phyloP scores from a whole-genome alignment of 2,113 vertebrate species.

The Aptenodytes forsteri region DNA sequence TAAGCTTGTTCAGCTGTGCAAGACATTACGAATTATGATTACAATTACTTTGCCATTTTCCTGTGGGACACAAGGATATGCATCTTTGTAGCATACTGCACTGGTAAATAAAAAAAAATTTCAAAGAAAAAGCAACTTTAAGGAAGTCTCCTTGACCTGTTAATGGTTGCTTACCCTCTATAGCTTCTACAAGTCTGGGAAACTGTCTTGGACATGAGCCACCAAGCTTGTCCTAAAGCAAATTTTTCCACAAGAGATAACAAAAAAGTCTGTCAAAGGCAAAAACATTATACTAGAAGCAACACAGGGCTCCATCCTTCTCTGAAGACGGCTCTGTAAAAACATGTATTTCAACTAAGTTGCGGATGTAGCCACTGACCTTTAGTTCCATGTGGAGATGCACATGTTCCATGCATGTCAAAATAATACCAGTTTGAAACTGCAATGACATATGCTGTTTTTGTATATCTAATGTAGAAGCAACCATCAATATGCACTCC shows the following conservation, averaged over 20 bases:
- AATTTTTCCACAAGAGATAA: not conserved
- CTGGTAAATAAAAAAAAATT: not conserved
- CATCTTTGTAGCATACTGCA: not conserved
- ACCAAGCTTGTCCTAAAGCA: not conserved
- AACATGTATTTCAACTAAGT: not conserved
- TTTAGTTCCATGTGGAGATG: not conserved
- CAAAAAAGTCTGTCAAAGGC: not conserved
- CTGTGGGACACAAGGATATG: rapidly evolving
- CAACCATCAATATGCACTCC: not conserved
- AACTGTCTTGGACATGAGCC: not conserved
- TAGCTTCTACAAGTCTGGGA: not conserved
- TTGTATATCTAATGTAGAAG: not conserved
- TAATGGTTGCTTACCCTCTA: not conserved
- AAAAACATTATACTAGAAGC: not conserved
- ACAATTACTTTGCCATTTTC: not conserved
- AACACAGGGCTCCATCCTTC: not conserved
- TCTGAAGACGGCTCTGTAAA: not conserved
- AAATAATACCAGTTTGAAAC: not conserved
- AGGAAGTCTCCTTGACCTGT: not conserved
- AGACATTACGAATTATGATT: not conserved
- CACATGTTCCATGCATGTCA: rapidly evolving
- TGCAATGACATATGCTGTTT: not conserved
- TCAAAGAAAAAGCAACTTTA: not conserved
- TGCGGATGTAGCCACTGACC: not conserved
- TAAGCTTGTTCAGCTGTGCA: not conserved